phyloP scores from a whole-genome alignment of 2,797 vertebrate genomes.

The Potorous gilbertii region DNA sequence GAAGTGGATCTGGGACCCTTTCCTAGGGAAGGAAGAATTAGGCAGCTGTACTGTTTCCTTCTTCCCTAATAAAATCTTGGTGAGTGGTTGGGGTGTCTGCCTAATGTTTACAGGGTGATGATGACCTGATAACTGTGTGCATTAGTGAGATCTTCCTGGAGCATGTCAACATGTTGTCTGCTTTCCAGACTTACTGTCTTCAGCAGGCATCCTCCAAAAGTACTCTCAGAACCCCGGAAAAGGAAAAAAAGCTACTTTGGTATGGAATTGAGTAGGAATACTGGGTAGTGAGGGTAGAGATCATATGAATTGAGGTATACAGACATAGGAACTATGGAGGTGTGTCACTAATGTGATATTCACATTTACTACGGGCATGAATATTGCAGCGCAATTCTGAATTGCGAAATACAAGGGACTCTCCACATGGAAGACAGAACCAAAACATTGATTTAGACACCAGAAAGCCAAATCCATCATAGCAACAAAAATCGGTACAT shows the following conservation, averaged over 20 bases:
- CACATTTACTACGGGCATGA: too few relatives aligned
- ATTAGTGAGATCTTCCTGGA: slow-evolving; percentile 95
- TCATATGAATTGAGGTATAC: slow-evolving; percentile 77
- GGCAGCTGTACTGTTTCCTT: not conserved
- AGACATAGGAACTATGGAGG: slow-evolving; percentile 59
- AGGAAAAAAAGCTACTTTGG: slow-evolving; percentile 96
- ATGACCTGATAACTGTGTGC: slow-evolving; percentile 92
- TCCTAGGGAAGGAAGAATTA: not conserved
- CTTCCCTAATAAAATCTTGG: not conserved
- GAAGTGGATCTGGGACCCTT: not conserved
- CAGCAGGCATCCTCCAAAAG: slow-evolving; percentile 94
- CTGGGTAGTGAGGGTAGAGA: slow-evolving; percentile 10
- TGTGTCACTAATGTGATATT: too few relatives aligned
- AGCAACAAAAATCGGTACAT: too few relatives aligned
- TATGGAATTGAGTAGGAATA: slow-evolving; percentile 68
- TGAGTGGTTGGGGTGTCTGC: not conserved
- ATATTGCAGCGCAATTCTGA: too few relatives aligned
- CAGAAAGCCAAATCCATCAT: too few relatives aligned
- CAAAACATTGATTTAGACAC: too few relatives aligned
- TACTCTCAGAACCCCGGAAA: slow-evolving; percentile 93
- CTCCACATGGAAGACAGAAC: too few relatives aligned
- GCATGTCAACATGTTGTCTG: slow-evolving; percentile 95
- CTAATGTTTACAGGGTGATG: slow-evolving; percentile 87
- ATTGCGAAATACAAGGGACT: too few relatives aligned
- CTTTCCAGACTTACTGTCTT: slow-evolving; percentile 97